A percentile compares a stretch with the other conserved stretches of the same genome.
These are phyloP conservation scores for Hycleus phaleratus DNA, from an alignment of 1,140 invertebrate genomes.

Conservation along the genomic window DNA sequence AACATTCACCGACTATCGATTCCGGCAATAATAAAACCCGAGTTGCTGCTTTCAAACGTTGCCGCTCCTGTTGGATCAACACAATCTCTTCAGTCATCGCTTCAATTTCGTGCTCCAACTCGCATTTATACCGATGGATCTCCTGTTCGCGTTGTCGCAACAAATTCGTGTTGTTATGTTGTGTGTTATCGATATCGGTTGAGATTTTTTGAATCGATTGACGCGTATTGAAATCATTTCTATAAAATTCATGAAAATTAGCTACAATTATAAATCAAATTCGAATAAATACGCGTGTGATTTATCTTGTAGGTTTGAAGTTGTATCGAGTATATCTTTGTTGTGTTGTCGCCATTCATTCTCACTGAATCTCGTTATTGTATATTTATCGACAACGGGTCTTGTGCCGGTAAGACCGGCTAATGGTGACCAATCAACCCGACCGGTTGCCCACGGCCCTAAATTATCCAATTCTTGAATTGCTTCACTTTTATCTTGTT, in stretches of 20 bases:
- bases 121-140: constrained; percentile 60
- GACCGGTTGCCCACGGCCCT: constrained; percentile 61
- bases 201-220: constrained; percentile 53
- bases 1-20: constrained; percentile 56
- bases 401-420: constrained; percentile 59
- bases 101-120: constrained; percentile 56
- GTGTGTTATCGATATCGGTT: constrained; percentile 54
- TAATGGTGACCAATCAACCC: constrained; percentile 59
- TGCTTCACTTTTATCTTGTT: no score
- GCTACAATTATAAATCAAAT: not conserved
- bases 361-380: constrained; percentile 58
- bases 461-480: constrained; percentile 41
- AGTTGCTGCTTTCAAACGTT: constrained; percentile 55
- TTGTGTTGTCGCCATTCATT: constrained; percentile 62
- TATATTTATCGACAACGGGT: constrained; percentile 65
- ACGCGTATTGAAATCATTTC: constrained; percentile 46
- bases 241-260: constrained; percentile 1
- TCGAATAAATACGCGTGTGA: constrained; percentile 34
- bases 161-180: constrained; percentile 54
- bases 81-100: constrained; percentile 60
- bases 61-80: constrained; percentile 53
- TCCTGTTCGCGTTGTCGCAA: constrained; percentile 53
- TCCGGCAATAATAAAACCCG: constrained; percentile 56
- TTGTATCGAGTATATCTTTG: constrained; percentile 47
- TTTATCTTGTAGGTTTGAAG: constrained; percentile 35